phyloP scores from a whole-genome alignment of 1,140 invertebrate species.

The Drosophila paulistorum region DNA sequence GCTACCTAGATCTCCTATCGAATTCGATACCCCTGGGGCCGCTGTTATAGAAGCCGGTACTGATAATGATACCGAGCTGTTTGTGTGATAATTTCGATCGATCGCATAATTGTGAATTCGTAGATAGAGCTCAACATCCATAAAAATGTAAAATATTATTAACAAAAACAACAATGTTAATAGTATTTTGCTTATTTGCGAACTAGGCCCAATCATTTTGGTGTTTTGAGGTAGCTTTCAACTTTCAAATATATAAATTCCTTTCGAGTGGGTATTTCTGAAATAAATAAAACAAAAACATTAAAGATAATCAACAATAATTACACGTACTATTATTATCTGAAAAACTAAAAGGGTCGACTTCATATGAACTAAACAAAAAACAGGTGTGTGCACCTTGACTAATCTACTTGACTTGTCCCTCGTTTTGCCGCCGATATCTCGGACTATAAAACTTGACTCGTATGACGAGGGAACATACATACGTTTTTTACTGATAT shows the following conservation, averaged over 20 bases:
- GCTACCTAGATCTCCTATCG: conserved; percentile 32
- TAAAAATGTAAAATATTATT: conserved; percentile 85
- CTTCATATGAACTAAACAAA: too few relatives aligned
- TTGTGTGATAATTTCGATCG: conserved; percentile 77
- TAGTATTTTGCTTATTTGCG: conserved; percentile 85
- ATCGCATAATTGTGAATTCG: conserved; percentile 86
- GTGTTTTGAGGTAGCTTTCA: conserved; percentile 64
- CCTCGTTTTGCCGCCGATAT: too few relatives aligned
- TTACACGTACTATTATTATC: too few relatives aligned
- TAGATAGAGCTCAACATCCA: conserved; percentile 86
- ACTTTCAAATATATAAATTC: conserved; percentile 47
- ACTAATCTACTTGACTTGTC: too few relatives aligned
- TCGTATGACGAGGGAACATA: too few relatives aligned
- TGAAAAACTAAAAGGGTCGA: too few relatives aligned
- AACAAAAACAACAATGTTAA: conserved; percentile 84
- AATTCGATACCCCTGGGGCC: conserved; percentile 29
- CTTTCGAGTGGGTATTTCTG: conserved; percentile 42
- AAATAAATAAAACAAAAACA: conserved; percentile 23
- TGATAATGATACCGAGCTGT: conserved; percentile 40
- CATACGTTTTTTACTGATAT: too few relatives aligned
- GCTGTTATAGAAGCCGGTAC: not conserved
- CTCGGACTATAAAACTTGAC: too few relatives aligned
- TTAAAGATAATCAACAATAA: not conserved
- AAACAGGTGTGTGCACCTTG: too few relatives aligned
- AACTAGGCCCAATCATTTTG: conserved; percentile 85